phyloP scores from a whole-genome alignment of 2,797 vertebrate genomes.

The Hapalemur alaotrensis region DNA sequence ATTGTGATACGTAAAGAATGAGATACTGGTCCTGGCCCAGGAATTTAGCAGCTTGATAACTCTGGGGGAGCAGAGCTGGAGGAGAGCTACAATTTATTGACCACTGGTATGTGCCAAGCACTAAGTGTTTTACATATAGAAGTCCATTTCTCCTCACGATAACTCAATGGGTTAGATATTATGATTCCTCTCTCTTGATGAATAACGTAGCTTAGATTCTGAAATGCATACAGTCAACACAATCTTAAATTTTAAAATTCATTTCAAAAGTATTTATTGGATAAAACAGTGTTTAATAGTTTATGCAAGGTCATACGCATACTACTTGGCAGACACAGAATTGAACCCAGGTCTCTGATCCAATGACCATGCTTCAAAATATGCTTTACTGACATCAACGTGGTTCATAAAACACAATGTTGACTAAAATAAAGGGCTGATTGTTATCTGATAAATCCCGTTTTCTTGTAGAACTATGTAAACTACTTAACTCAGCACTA shows the following conservation, averaged over 20 bases:
- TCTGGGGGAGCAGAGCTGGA: no score
- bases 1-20: neutral
- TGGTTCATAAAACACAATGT: neutral
- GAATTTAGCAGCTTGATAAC: neutral
- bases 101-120: neutral
- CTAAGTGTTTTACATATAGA: neutral
- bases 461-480: neutral
- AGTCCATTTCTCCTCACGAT: neutral
- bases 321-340: neutral
- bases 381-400: neutral
- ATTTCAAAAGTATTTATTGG: neutral
- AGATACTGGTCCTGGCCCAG: neutral
- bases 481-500: neutral
- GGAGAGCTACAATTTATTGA: neutral
- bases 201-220: neutral
- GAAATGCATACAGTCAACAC: neutral
- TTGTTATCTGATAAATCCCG: neutral
- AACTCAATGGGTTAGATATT: neutral
- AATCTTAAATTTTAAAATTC: neutral
- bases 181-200: neutral
- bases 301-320: neutral
- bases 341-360: neutral
- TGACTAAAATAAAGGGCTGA: neutral
- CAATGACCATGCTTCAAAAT: neutral
- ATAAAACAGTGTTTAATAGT: neutral